Evolutionary conservation across 2,888 invertebrate species (phyloP), one percentile per base, ranked within the genome.

Genomic region (Ctenicera cuprea): DNA sequence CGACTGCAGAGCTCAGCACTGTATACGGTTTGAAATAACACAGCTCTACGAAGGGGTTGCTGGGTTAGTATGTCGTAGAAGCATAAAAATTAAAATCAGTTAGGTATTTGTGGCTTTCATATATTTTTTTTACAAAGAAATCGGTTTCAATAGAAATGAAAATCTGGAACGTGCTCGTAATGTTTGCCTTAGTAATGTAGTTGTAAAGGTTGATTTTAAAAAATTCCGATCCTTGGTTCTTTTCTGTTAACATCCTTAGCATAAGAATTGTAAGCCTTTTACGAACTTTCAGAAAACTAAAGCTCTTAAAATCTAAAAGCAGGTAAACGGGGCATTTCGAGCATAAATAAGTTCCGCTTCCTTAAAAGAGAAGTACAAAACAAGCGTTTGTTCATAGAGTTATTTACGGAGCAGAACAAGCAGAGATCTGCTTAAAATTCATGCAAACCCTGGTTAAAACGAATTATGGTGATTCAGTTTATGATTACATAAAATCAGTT

Each of bases 401-500:
- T 54, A 54, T 54, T 54, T 54, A 54, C 54, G 22, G 12, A 54
- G 26, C 9, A 9, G 52, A 26, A 14, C 30, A 54, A 18, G 43
- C 7, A 16, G 45, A 14, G 57, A 57, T 50, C 54, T 67, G 43
- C 50, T 68, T 68, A 59, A 63, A 70, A 70, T 70, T 70, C 52
- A 70, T 70, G 38, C 63, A 70, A 50, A 63, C 52, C 41, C 38
- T 33, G 62, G 37, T 37, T 62, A 41, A 63, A 70, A 70, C 63
- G 63, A 71, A 64, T 64, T 52, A 65, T 65, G 50, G 41, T 54
- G 57, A 59, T 65, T 65, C 54, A 71, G 57, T 71, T 71, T 71
- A 71, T 71, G 71, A 64, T 71, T 71, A 64, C 64, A 65, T 65
- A 65, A 65, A 71, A 64, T 71, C 71, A 71, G 64, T 71, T 63